Percentiles rank a stretch among this genome's conserved stretches.
Evolutionary conservation across 2,888 invertebrate genomes (phyloP).

Genomic region (Drosophila heteroneura): DNA sequence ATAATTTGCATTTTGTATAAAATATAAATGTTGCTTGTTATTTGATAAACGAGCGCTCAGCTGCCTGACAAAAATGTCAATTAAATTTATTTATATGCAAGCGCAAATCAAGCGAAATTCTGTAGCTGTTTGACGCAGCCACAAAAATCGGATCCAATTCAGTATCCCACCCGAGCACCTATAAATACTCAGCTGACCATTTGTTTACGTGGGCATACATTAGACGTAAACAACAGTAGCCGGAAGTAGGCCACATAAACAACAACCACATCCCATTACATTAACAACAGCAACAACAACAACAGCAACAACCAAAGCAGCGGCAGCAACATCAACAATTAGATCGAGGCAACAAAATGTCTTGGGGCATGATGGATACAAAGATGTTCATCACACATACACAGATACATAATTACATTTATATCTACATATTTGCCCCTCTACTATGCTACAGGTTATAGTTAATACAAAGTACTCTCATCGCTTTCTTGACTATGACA

Average conservation of each 20-base stretch:
- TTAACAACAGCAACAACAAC: constrained; percentile 29
- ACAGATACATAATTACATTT: neutral
- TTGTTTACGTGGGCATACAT: constrained; percentile 72
- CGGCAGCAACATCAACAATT: constrained; percentile 27
- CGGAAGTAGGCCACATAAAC: constrained; percentile 73
- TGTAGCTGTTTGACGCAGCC: constrained; percentile 39
- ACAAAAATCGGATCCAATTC: constrained; percentile 33
- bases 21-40: constrained; percentile 13
- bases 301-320: constrained; percentile 40
- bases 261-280: constrained; percentile 38
- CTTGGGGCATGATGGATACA: constrained; percentile 20
- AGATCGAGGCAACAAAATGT: constrained; percentile 9
- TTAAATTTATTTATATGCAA: constrained; percentile 67
- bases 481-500: neutral
- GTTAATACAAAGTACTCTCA: neutral
- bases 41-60: constrained; percentile 65
- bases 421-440: neutral
- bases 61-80: constrained; percentile 65
- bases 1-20: constrained; percentile 40
- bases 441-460: no score
- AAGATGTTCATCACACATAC: constrained; percentile 2
- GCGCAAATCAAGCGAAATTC: constrained; percentile 57
- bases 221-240: constrained; percentile 72
- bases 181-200: constrained; percentile 71
- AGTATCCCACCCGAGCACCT: constrained; percentile 28